These are phyloP conservation scores for Platichthys stellatus DNA, from an alignment of 2,113 vertebrate genomes.

Conservation along the genomic window DNA sequence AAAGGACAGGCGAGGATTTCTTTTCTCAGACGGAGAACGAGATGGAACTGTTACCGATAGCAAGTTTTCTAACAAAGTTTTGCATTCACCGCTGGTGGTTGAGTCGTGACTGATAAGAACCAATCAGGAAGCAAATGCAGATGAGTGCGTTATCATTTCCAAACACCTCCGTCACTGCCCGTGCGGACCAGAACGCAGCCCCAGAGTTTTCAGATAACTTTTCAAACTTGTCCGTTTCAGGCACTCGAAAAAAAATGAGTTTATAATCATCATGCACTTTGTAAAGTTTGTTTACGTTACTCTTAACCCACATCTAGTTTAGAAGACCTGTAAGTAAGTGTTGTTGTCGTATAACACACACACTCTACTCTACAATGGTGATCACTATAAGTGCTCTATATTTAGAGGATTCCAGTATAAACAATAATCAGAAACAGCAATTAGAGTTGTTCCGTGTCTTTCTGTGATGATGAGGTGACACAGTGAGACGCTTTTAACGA, in stretches of 20 bases:
- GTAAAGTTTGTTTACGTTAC: no score
- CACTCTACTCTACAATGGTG: not conserved
- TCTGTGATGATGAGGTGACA: not conserved
- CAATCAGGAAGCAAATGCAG: not conserved
- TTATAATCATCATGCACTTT: no score
- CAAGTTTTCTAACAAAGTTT: not conserved
- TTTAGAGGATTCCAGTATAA: not conserved
- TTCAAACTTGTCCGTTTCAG: no score
- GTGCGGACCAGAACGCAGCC: no score
- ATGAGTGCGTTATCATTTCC: not conserved
- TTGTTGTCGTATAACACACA: not conserved
- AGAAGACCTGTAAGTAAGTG: not conserved
- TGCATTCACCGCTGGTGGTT: not conserved
- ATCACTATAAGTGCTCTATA: not conserved
- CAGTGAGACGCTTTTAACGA: not conserved
- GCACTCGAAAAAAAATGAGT: no score
- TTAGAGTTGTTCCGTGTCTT: not conserved
- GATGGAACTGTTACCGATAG: not conserved
- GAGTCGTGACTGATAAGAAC: not conserved
- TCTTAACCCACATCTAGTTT: not conserved
- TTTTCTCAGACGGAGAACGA: not conserved
- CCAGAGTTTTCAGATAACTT: not conserved
- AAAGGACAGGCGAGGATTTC: not conserved
- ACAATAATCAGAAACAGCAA: not conserved
- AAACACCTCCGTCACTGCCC: not conserved